Percentiles rank a stretch among this genome's conserved stretches.
These are phyloP conservation scores for Alviniconcha marisindica DNA, from an alignment of 1,140 invertebrate genomes.

Conservation along the genomic window DNA sequence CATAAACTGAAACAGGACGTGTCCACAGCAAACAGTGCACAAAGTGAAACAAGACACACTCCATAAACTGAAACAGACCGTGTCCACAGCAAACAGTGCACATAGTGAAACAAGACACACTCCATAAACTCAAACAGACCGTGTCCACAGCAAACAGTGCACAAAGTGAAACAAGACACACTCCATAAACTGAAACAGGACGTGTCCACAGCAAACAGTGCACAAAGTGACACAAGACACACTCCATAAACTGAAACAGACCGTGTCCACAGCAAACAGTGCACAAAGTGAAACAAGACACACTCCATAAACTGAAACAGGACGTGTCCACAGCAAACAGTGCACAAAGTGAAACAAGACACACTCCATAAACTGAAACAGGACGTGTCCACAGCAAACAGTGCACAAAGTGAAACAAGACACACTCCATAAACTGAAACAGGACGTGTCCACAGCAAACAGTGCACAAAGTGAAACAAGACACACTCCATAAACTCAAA, in stretches of 20 bases:
- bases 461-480: too few species aligned
- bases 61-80: neutral
- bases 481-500: slow-evolving; percentile 47
- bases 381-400: too few species aligned
- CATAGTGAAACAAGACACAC: neutral
- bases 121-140: neutral
- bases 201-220: too few species aligned
- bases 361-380: slow-evolving; percentile 46
- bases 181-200: neutral
- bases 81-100: too few species aligned
- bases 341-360: too few species aligned
- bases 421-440: neutral
- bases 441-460: too few species aligned
- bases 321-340: too few species aligned
- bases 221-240: too few species aligned
- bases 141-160: too few species aligned
- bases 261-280: neutral
- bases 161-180: too few species aligned
- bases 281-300: neutral
- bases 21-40: too few species aligned
- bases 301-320: neutral
- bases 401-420: neutral
- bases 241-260: slow-evolving; percentile 44
- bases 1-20: neutral
- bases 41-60: too few species aligned